These are phyloP conservation scores for Procambarus virginalis DNA, from an alignment of 1,140 invertebrate species.

Conservation along the genomic window DNA sequence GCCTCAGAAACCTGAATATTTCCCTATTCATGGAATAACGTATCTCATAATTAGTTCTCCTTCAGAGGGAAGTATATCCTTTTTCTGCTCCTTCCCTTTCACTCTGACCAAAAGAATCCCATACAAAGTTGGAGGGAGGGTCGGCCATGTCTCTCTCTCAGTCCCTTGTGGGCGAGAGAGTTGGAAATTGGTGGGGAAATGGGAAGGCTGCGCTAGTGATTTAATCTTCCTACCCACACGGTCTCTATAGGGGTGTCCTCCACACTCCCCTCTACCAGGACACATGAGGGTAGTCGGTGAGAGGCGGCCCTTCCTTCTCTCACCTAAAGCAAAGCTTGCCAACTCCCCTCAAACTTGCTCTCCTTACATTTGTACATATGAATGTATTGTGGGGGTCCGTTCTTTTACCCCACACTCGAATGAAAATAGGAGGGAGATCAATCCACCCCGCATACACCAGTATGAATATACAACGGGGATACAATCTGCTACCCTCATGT, in stretches of 20 bases:
- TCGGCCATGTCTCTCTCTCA: background rate
- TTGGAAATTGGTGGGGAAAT: constrained; percentile 13
- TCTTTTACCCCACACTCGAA: no score
- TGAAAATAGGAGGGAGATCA: no score
- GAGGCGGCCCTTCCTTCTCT: background rate
- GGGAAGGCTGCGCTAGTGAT: background rate
- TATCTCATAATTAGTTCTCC: background rate
- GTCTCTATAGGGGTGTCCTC: background rate
- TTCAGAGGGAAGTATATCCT: background rate
- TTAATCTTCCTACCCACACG: constrained; percentile 1
- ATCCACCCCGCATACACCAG: background rate
- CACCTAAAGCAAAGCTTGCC: no score
- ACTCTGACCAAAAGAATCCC: background rate
- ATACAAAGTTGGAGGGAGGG: background rate
- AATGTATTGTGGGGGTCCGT: no score
- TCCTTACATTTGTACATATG: background rate
- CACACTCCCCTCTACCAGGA: background rate
- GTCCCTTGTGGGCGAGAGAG: background rate
- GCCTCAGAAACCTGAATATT: no score
- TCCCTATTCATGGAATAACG: background rate
- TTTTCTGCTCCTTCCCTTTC: background rate
- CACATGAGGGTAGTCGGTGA: background rate
- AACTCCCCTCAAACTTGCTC: no score
- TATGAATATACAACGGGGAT: background rate
- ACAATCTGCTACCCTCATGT: no score